Evolutionary conservation across 2,113 vertebrate genomes (phyloP).

Genomic region (Amphilophus citrinellus): DNA sequence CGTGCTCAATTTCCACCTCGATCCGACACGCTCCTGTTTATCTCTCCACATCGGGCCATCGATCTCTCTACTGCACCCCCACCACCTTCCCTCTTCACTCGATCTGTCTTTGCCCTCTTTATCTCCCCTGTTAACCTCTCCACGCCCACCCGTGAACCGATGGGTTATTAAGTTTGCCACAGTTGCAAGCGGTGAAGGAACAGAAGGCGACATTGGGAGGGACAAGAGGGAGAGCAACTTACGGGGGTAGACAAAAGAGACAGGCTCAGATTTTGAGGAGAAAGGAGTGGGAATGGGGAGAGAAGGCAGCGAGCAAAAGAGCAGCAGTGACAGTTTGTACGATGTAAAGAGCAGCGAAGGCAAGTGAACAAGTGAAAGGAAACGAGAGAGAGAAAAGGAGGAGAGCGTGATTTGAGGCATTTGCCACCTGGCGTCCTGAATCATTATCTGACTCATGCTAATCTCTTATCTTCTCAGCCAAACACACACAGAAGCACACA

Average conservation of each 20-base stretch:
- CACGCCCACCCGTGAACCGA: slow-evolving; percentile 56
- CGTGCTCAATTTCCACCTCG: slow-evolving; percentile 63
- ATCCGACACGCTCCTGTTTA: slow-evolving; percentile 61
- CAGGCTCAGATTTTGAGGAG: slow-evolving; percentile 17
- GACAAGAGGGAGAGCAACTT: slow-evolving; percentile 3
- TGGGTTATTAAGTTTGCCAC: slow-evolving; percentile 67
- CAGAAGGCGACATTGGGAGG: slow-evolving; percentile 15
- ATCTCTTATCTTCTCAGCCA: slow-evolving; percentile 74
- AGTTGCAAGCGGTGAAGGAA: slow-evolving; percentile 21
- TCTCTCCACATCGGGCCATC: slow-evolving; percentile 66
- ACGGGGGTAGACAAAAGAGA: slow-evolving; percentile 19
- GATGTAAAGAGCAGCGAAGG: slow-evolving; percentile 22
- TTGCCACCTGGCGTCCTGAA: slow-evolving; percentile 79
- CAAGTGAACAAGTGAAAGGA: slow-evolving; percentile 49
- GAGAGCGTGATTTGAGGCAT: slow-evolving; percentile 69
- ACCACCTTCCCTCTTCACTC: slow-evolving; percentile 52
- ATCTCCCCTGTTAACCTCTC: slow-evolving; percentile 70
- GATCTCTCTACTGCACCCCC: slow-evolving; percentile 36
- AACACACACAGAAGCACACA: slow-evolving; percentile 24
- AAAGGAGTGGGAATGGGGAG: slow-evolving; percentile 19
- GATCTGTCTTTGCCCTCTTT: slow-evolving; percentile 67
- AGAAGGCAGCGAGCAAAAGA: slow-evolving; percentile 38
- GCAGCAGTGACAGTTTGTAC: slow-evolving; percentile 30
- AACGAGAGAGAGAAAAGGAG: slow-evolving; percentile 48
- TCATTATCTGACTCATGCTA: slow-evolving; percentile 82